A percentile compares a stretch with the other conserved stretches of the same genome.
These are phyloP conservation scores for Acridotheres tristis DNA, from an alignment of 2,797 vertebrate genomes.

Conservation along the genomic window DNA sequence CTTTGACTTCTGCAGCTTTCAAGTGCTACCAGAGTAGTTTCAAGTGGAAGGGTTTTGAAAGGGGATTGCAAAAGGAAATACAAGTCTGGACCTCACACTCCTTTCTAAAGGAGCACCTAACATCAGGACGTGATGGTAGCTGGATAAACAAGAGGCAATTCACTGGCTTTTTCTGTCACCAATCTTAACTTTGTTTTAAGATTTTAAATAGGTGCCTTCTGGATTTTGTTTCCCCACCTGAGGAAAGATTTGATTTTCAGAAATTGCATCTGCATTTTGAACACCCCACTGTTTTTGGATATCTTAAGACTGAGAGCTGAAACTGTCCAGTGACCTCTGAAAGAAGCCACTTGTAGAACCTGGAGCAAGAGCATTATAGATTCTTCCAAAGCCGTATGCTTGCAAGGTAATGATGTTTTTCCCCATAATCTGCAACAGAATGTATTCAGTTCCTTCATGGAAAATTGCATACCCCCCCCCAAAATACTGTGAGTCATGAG, in stretches of 20 bases:
- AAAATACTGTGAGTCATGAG: conserved; percentile 40
- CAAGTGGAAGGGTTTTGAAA: neutral
- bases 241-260: neutral
- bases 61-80: neutral
- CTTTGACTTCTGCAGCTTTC: neutral
- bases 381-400: neutral
- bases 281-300: neutral
- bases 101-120: neutral
- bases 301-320: neutral
- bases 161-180: neutral
- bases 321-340: neutral
- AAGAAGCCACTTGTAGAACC: neutral
- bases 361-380: neutral
- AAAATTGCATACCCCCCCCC: neutral
- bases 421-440: neutral
- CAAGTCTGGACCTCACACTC: neutral
- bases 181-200: neutral
- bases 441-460: neutral
- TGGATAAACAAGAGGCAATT: neutral
- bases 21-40: neutral
- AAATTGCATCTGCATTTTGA: neutral
- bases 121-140: neutral
- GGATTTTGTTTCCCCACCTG: neutral
- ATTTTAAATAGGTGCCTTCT: neutral
- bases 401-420: neutral